These are phyloP conservation scores for Limnephilus lunatus DNA, from an alignment of 2,888 invertebrate species.

Conservation along the genomic window DNA sequence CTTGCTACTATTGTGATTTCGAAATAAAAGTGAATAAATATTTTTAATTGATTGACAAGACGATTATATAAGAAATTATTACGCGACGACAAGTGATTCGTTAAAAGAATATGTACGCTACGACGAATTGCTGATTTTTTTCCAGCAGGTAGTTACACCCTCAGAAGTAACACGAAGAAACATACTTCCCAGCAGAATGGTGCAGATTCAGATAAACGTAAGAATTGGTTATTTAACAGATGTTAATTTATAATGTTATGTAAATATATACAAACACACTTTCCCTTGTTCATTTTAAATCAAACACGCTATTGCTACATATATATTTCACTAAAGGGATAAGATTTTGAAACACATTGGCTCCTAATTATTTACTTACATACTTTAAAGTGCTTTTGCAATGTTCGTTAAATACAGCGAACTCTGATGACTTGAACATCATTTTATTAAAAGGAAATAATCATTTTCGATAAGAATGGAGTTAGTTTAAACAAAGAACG, in stretches of 20 bases:
- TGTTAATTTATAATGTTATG: not conserved
- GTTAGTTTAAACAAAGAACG: not conserved
- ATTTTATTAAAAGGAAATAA: not conserved
- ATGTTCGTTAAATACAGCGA: not conserved
- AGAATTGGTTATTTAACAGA: slow-evolving; percentile 41
- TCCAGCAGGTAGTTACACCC: slow-evolving; percentile 33
- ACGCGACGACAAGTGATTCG: slow-evolving; percentile 24
- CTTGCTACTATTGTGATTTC: not conserved
- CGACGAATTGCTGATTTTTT: slow-evolving; percentile 40
- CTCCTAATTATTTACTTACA: not conserved
- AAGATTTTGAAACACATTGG: not conserved
- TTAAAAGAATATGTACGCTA: slow-evolving; percentile 23
- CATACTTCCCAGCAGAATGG: slow-evolving; percentile 21
- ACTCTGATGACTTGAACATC: not conserved
- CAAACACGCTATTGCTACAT: not conserved
- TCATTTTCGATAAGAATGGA: not conserved
- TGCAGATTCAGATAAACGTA: slow-evolving; percentile 54
- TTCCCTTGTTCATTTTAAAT: not conserved
- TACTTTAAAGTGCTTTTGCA: not conserved
- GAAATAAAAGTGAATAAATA: not conserved
- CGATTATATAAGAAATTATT: not conserved
- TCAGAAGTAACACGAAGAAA: not conserved
- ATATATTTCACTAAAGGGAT: not conserved
- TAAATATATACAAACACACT: not conserved
- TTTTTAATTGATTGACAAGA: not conserved